Evolutionary conservation across 2,113 vertebrate species (phyloP).

Genomic region (Sapayoa aenigma): DNA sequence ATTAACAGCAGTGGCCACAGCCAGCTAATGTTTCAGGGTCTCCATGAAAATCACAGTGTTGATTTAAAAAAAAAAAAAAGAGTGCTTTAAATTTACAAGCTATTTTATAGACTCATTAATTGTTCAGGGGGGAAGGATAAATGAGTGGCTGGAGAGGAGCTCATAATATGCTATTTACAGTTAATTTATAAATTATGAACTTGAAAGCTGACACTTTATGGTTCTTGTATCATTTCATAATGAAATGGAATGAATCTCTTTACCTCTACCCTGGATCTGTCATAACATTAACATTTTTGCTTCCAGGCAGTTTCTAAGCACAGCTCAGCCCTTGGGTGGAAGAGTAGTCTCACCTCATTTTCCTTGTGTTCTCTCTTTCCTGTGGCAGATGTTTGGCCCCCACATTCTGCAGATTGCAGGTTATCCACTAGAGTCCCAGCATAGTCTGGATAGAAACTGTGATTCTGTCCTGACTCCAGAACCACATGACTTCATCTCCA

Average conservation of each 20-base stretch:
- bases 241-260: not conserved
- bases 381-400: not conserved
- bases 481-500: not conserved
- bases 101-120: constrained; percentile 34
- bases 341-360: not conserved
- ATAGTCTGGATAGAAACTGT: not conserved
- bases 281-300: not conserved
- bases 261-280: not conserved
- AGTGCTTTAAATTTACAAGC: constrained; percentile 11
- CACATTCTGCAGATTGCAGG: not conserved
- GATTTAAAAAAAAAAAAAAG: not conserved
- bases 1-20: not conserved
- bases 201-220: constrained; percentile 15
- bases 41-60: not conserved
- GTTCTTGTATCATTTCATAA: constrained; percentile 4
- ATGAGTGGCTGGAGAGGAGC: not conserved
- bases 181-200: constrained; percentile 36
- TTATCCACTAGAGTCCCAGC: not conserved
- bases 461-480: not conserved
- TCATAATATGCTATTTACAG: constrained; percentile 12
- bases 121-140: constrained; percentile 28
- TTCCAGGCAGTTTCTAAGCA: not conserved
- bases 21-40: not conserved
- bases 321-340: not conserved
- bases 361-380: not conserved